Base-by-base conservation (phyloP, 1,140 invertebrate genomes). In the Calephelis virginiensis region DNA sequence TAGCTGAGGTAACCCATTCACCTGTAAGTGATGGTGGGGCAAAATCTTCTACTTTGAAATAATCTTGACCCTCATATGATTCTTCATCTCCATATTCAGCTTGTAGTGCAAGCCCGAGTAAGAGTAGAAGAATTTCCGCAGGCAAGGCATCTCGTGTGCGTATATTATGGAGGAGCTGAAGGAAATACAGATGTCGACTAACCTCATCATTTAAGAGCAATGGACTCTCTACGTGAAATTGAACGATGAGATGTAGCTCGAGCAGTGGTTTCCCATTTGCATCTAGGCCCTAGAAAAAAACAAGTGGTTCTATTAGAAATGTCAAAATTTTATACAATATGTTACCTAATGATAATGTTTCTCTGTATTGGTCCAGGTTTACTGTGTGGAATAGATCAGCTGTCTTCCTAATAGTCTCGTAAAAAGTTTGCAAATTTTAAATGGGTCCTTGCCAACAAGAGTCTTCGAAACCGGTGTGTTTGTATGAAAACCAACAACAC, bases 141-240 rank as follows among this genome's bases (percentile, higher is more conserved):
- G 94, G 94, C 75, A 95, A 92, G 47, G 91, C 91, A 68, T 94
- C 94, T 82, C 94, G 92, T 61, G 93, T 92, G 67, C 94, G 93
- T 28, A 98, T 95, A 91, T 99, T 99, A 82, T 97, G 95, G 47
- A 96, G 95, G 79, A 99, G 91, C 92, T 99, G 98, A 72, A 98
- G 93, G 89, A 98, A 99, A 87, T 99, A 99, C 81, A 98, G 95
- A 79, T 97, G 96, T 28, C 97, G 92, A 8, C 97, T 97, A 66
- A 96, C 94, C 78, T 97, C 96, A 92, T 99, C 97, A 94, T 96
- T 95, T 78, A 98, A 92, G 63, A 97, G 92, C 70, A 96, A 93
- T 60, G 96, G 95, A 79, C 95, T 96, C 90, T 99, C 97, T 69
- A 99, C 95, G 92, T 99, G 98, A 91, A 97, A 99, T 87, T 98